phyloP scores from a whole-genome alignment of 2,797 vertebrate species.

The Urophycis tenuis region DNA sequence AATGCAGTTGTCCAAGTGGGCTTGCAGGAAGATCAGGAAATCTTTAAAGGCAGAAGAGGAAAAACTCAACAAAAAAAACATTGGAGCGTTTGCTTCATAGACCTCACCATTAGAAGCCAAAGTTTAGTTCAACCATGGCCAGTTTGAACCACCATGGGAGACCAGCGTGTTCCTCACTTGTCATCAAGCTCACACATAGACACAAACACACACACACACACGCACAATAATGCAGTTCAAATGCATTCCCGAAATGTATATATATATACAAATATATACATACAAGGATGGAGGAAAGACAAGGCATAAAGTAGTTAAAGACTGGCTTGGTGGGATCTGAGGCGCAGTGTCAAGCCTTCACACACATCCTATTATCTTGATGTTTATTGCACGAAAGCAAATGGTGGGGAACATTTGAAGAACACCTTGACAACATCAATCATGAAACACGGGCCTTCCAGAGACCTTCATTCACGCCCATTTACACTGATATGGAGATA shows the following conservation, averaged over 20 bases:
- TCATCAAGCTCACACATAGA: constrained; percentile 34
- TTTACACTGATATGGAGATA: background rate
- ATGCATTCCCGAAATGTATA: constrained; percentile 43
- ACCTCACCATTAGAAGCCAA: constrained; percentile 18
- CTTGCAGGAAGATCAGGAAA: background rate
- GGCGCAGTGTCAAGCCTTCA: constrained; percentile 63
- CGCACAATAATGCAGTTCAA: constrained; percentile 45
- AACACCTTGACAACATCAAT: background rate
- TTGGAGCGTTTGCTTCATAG: constrained; percentile 22
- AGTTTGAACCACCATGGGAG: background rate
- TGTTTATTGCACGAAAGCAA: constrained; percentile 1
- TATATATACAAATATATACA: constrained; percentile 31
- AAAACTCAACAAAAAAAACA: background rate
- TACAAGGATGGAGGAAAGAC: constrained; percentile 31
- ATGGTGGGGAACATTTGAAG: background rate
- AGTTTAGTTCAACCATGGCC: too few relatives aligned
- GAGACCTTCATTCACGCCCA: background rate
- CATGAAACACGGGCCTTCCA: background rate
- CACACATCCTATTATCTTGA: background rate
- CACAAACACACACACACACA: constrained; percentile 38
- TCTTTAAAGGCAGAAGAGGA: background rate
- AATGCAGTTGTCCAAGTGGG: background rate
- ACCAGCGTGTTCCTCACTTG: background rate
- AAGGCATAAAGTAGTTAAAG: constrained; percentile 47
- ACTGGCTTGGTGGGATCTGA: constrained; percentile 63